A percentile compares a stretch with the other conserved stretches of the same genome.
Evolutionary conservation across 1,140 invertebrate species (phyloP).

Genomic region (Drosophila virilis): DNA sequence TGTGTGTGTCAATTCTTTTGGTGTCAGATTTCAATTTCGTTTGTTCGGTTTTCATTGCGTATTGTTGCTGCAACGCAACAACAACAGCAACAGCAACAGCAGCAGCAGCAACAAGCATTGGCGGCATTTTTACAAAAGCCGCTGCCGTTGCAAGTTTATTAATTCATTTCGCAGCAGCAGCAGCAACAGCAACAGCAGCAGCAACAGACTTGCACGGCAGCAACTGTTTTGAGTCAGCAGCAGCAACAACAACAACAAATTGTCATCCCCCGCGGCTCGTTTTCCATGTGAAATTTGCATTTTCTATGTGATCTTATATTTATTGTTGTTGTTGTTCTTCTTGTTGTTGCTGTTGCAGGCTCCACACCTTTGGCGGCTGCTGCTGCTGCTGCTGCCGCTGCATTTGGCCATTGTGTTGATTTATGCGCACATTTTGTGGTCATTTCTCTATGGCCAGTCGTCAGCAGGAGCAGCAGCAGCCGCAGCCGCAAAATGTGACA

Average conservation of each 20-base stretch:
- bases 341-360: slow-evolving; percentile 31
- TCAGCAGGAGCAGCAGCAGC: slow-evolving; percentile 20
- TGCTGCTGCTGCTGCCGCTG: slow-evolving; percentile 39
- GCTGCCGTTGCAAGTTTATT: slow-evolving; percentile 79
- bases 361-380: slow-evolving; percentile 23
- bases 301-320: slow-evolving; percentile 54
- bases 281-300: slow-evolving; percentile 82
- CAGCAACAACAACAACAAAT: slow-evolving; percentile 58
- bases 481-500: slow-evolving; percentile 63
- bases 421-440: slow-evolving; percentile 77
- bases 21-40: slow-evolving; percentile 82
- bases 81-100: slow-evolving; percentile 39
- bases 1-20: slow-evolving; percentile 78
- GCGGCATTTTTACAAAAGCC: slow-evolving; percentile 79
- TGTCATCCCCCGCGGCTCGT: slow-evolving; percentile 78
- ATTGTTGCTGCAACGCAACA: slow-evolving; percentile 71
- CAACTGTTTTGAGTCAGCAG: slow-evolving; percentile 69
- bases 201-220: slow-evolving; percentile 12
- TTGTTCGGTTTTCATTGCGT: slow-evolving; percentile 73
- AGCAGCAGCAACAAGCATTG: slow-evolving; percentile 48
- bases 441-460: slow-evolving; percentile 64
- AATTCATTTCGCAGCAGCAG: slow-evolving; percentile 70
- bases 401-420: slow-evolving; percentile 72
- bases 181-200: slow-evolving; percentile 46
- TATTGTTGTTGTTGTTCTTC: slow-evolving; percentile 22